These are phyloP conservation scores for Drosophila paracracens DNA, from an alignment of 2,888 invertebrate genomes.

Conservation along the genomic window DNA sequence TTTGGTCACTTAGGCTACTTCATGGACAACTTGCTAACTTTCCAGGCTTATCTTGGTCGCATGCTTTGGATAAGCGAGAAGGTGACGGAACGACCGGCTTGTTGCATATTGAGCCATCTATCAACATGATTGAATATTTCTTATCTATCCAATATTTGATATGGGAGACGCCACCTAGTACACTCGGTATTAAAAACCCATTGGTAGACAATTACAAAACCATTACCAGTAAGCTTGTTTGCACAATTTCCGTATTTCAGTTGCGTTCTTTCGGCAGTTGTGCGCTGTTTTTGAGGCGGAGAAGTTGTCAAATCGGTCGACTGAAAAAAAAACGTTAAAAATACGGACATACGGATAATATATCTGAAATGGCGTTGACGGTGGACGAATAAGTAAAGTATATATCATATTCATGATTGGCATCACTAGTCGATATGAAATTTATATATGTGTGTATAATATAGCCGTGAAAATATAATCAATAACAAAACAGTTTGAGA, in stretches of 20 bases:
- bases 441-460: not conserved
- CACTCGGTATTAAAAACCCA: constrained; percentile 67
- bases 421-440: not conserved
- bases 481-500: not conserved
- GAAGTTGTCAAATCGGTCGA: not conserved
- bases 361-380: too few relatives aligned
- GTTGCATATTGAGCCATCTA: constrained; percentile 52
- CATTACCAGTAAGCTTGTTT: constrained; percentile 21
- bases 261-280: constrained; percentile 13
- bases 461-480: not conserved
- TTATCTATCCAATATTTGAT: constrained; percentile 48
- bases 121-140: constrained; percentile 60
- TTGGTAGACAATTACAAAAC: constrained; percentile 53
- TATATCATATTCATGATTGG: not conserved
- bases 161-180: not conserved
- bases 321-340: not conserved
- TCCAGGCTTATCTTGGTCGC: constrained; percentile 62
- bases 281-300: constrained; percentile 25
- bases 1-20: constrained; percentile 24
- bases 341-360: not conserved
- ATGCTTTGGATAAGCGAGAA: constrained; percentile 59
- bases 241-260: not conserved
- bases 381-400: not conserved
- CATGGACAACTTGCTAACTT: constrained; percentile 50
- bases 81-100: constrained; percentile 22